Evolutionary conservation across 1,140 invertebrate species (phyloP), one percentile per base, ranked within the genome.

Genomic region (Pseudomyrmex concolor): DNA sequence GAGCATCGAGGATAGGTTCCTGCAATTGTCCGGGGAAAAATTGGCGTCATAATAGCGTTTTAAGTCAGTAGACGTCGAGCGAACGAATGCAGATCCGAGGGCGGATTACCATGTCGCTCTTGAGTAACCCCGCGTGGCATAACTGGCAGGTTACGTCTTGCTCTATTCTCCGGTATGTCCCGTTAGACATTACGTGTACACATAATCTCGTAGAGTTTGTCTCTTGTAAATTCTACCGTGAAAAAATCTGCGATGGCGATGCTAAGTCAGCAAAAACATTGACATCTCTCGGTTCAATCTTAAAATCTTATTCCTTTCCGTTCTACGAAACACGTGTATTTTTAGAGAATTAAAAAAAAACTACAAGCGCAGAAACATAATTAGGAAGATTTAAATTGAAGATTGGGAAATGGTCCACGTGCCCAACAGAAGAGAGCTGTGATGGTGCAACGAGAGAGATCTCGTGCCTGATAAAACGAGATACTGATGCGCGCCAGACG

Each of bases 141-240:
- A 88, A 88, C 88, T 89, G 81, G 76, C 83, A 89, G 89, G 89
- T 90, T 89, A 88, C 85, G 84, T 85, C 84, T 89, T 84, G 70
- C 72, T 81, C 54, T 60, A 66, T 43, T 19, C 50, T 7, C 15
- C 45, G 59, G 57, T 34, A 34, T 34, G 34, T 76, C 72, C 74
- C 51, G 48, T 34, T 22, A 34, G 8, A 76, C 34, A 34, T 76
- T 66, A 76, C 45, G 15, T 50, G 13, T 50, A 25, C 15, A 25
- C 8, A 22, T 64, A 9, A 10, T 34, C 10, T 13, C 25, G 13
- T 22, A 64, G 12, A 2, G 2, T 34, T 48, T 9, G 19, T 45
- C 12, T 2, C 15, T 51, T 64, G 45, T n/a, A 3, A 13, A 50
- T 64, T 19, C 3, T 13, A 1, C 5, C 5, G 19, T 25, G 1